Conservation (phyloP, 2,797 vertebrate genomes). For the Fistularia commersonii region DNA sequence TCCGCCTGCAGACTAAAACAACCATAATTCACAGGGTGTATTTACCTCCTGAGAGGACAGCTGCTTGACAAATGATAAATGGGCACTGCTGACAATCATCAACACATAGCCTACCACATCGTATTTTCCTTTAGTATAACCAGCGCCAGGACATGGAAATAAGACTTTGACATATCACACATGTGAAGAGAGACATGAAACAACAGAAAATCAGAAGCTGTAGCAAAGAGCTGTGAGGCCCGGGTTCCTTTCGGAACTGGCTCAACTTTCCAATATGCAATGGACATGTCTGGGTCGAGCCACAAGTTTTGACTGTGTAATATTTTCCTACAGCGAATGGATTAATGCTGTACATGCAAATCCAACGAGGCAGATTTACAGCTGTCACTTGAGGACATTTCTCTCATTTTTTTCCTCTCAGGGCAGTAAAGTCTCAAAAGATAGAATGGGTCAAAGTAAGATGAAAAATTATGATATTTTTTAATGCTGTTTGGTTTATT, state of each 20-base stretch:
- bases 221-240: slow-evolving; percentile 8
- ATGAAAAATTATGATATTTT: too few species aligned
- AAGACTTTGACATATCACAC: slow-evolving; percentile 78
- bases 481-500: too few species aligned
- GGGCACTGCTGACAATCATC: slow-evolving; percentile 91
- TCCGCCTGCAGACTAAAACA: slow-evolving; percentile 85
- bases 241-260: slow-evolving; percentile 35
- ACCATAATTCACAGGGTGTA: slow-evolving; percentile 91
- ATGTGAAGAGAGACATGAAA: slow-evolving; percentile 39
- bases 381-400: slow-evolving; percentile 51
- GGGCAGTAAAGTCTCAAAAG: slow-evolving; percentile 12
- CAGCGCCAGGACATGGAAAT: slow-evolving; percentile 88
- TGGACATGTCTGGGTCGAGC: slow-evolving; percentile 50
- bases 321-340: slow-evolving; percentile 52
- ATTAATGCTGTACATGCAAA: slow-evolving; percentile 62
- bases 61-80: slow-evolving; percentile 94
- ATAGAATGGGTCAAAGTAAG: too few species aligned
- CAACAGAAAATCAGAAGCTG: slow-evolving; percentile 13
- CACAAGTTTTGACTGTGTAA: slow-evolving; percentile 39
- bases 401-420: slow-evolving; percentile 10
- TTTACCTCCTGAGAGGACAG: slow-evolving; percentile 87
- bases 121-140: slow-evolving; percentile 90
- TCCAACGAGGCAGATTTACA: slow-evolving; percentile 42
- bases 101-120: slow-evolving; percentile 77
- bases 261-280: slow-evolving; percentile 48